Evolutionary conservation across 1,140 invertebrate genomes (phyloP).

Genomic region (Drosophila tropicalis): DNA sequence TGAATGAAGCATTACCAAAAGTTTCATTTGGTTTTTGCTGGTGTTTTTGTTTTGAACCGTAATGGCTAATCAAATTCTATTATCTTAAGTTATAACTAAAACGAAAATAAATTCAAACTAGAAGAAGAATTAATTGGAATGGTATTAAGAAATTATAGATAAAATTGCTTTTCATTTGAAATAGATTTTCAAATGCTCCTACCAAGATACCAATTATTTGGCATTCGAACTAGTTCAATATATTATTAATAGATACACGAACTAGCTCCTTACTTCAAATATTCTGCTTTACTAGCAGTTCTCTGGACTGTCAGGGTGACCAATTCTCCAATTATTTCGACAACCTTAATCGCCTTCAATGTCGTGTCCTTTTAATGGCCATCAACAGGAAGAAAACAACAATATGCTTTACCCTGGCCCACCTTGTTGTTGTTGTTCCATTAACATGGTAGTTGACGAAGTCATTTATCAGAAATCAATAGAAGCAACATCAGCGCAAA

Average conservation of each 20-base stretch:
- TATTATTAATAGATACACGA: not conserved
- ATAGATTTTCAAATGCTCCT: no score
- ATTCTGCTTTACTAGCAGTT: not conserved
- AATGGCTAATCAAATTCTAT: no score
- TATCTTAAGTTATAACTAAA: no score
- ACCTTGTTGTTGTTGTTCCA: constrained; percentile 3
- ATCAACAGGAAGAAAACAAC: constrained; percentile 21
- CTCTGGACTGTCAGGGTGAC: not conserved
- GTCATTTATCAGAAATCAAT: constrained; percentile 52
- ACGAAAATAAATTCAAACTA: no score
- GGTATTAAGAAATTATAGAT: no score
- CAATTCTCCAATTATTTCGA: constrained; percentile 12
- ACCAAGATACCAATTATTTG: no score
- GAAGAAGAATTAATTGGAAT: no score
- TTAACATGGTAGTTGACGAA: constrained; percentile 25
- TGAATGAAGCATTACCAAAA: not conserved
- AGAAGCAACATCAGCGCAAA: constrained; percentile 23
- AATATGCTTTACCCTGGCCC: constrained; percentile 12
- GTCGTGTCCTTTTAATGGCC: constrained; percentile 53
- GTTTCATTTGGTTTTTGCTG: not conserved
- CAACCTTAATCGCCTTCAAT: constrained; percentile 54
- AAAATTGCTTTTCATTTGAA: no score
- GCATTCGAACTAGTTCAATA: no score
- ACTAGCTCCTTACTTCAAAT: not conserved
- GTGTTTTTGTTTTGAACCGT: not conserved